Conservation (phyloP, 1,140 invertebrate genomes). For the Gryllus bimaculatus region DNA sequence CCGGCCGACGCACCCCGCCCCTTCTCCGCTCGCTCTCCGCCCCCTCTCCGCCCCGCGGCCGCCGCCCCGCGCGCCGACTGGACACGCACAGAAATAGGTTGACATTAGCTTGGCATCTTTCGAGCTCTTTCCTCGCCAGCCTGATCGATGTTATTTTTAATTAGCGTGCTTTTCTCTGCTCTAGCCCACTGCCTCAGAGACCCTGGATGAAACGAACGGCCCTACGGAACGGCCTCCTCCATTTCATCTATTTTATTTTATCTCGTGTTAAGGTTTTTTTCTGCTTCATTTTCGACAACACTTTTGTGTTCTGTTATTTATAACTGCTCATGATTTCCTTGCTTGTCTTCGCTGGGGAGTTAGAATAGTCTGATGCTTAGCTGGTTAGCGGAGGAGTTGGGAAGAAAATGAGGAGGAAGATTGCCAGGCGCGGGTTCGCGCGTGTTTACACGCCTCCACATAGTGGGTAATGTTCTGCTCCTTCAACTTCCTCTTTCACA, state of each 20-base stretch:
- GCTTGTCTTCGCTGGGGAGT: not conserved
- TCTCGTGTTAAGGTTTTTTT: not conserved
- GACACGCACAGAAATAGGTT: not conserved
- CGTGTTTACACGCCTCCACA: too few relatives aligned
- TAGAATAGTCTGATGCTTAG: too few relatives aligned
- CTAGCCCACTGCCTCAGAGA: not conserved
- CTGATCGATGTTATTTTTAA: conserved; percentile 1
- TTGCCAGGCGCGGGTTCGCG: too few relatives aligned
- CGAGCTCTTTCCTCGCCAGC: not conserved
- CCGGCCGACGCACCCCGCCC: too few relatives aligned
- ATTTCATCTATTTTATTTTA: not conserved
- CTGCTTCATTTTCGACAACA: not conserved
- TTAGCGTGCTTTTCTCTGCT: not conserved
- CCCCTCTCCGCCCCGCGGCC: too few relatives aligned
- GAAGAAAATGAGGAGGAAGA: too few relatives aligned
- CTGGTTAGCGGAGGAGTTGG: too few relatives aligned
- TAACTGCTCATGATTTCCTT: not conserved
- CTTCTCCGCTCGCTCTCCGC: not conserved
- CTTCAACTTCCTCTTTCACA: too few relatives aligned
- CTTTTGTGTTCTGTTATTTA: not conserved
- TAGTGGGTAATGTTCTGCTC: too few relatives aligned
- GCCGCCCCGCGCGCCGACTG: not conserved
- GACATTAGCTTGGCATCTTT: conserved; percentile 4
- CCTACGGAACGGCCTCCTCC: not conserved
- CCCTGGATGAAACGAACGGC: not conserved